phyloP scores from a whole-genome alignment of 2,888 invertebrate genomes.

The Pristionchus japonicus region DNA sequence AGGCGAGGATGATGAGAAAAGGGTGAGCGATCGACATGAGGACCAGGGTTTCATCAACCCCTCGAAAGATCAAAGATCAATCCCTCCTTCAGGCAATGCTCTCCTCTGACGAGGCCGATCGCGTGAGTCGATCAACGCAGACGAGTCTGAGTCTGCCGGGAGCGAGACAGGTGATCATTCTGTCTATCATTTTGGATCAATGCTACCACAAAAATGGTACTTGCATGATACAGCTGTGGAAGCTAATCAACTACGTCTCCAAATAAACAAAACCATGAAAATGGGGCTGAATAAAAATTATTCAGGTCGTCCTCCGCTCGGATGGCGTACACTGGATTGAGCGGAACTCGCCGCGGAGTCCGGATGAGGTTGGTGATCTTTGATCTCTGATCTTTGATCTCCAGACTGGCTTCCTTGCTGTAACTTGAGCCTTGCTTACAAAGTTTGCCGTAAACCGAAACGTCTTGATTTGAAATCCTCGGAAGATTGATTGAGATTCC shows the following conservation, averaged over 20 bases:
- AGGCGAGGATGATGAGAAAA: conserved; percentile 53
- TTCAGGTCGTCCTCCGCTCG: conserved; percentile 63
- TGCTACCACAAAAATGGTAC: not conserved
- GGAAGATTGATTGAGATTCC: no score
- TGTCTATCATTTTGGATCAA: not conserved
- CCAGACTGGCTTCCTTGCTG: no score
- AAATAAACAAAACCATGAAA: not conserved
- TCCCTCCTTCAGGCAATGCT: conserved; percentile 25
- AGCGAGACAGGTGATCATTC: conserved; percentile 49
- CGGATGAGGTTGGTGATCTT: conserved; percentile 56
- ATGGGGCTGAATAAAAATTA: not conserved
- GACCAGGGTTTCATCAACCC: not conserved
- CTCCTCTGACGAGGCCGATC: conserved; percentile 33
- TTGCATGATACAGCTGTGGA: not conserved
- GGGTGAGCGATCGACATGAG: no score
- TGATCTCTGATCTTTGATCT: not conserved
- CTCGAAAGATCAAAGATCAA: conserved; percentile 27
- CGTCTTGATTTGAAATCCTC: no score
- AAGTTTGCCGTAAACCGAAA: no score
- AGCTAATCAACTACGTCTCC: not conserved
- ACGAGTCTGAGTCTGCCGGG: conserved; percentile 63
- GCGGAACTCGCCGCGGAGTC: conserved; percentile 57
- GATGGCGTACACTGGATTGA: conserved; percentile 68
- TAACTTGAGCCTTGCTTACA: no score
- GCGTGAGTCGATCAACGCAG: conserved; percentile 55